Base-by-base conservation (phyloP, 2,888 invertebrate species). In the Erebia ligea region DNA sequence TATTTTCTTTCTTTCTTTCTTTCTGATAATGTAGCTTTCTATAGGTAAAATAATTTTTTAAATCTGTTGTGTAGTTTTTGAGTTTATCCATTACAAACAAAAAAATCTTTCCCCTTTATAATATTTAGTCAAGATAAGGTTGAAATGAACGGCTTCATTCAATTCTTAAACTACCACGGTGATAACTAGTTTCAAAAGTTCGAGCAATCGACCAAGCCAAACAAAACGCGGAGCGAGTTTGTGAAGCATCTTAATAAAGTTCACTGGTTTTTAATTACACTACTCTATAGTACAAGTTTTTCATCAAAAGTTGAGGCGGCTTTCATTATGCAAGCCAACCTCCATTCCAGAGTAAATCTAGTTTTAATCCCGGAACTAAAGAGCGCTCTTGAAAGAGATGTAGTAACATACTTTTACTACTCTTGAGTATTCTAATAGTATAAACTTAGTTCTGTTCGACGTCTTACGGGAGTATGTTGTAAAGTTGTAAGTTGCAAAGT, bases 311-410 rank as follows among this genome's bases (percentile, higher is more conserved):
- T 85, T 84, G 75, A 73, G 67, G 69, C 71, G 78, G 79, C 81
- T 81, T 81, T 82, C 80, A 82, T 85, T 84, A 84, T 84, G 80
- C 81, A 79, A 78, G 76, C 76, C 78, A 75, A 75, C 73, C 75
- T 78, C 71, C 76, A 72, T 75, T 78, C 73, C 77, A 70, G 71
- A 73, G 76, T 75, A 76, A 84, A 83, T 83, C 81, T 80, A 84
- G 82, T 83, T 84, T 86, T 82, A 81, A 84, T 84, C 84, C 80
- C 73, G 73, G 79, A 81, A 86, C 83, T 85, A 85, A 84, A 79
- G 75, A 74, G 64, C 65, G 57, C 50, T 72, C 71, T 69, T 72
- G 75, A 72, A 73, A 74, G 75, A 72, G 74, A 71, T 72, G 72
- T 71, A 71, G 75, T 65, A 71, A 74, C 68, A 72, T 67, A 67